These are phyloP conservation scores for Drosophila yooni DNA, from an alignment of 2,888 invertebrate species.

Conservation along the genomic window DNA sequence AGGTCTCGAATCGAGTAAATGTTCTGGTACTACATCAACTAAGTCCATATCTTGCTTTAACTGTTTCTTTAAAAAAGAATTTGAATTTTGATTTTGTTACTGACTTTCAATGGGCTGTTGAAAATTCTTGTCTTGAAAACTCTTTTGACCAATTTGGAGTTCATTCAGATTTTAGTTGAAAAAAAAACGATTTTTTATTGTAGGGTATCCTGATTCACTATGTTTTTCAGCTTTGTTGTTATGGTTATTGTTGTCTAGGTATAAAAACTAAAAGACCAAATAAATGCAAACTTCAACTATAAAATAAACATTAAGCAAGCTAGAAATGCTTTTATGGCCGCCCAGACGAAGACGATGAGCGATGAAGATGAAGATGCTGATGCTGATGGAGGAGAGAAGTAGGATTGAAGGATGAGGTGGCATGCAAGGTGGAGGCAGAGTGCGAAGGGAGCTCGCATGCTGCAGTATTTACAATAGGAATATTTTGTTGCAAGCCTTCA, in stretches of 20 bases:
- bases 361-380: conserved; percentile 30
- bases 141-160: no score
- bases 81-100: no score
- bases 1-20: neutral
- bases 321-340: conserved; percentile 80
- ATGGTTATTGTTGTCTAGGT: conserved; percentile 35
- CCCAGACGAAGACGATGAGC: conserved; percentile 61
- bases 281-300: conserved; percentile 83
- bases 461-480: conserved; percentile 51
- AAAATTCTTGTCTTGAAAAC: no score
- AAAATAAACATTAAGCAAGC: conserved; percentile 83
- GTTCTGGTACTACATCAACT: no score
- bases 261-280: conserved; percentile 81
- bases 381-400: conserved; percentile 8
- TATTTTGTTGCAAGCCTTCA: conserved; percentile 61
- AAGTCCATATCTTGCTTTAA: no score
- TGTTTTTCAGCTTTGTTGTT: conserved; percentile 23
- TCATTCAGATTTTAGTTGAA: neutral
- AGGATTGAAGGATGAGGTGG: conserved; percentile 7
- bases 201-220: neutral
- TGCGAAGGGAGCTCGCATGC: conserved; percentile 17
- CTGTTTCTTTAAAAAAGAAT: no score
- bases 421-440: neutral
- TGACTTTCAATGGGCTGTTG: no score
- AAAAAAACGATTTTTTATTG: neutral